phyloP scores from a whole-genome alignment of 2,888 invertebrate species.

The Standfussiana lucernea region DNA sequence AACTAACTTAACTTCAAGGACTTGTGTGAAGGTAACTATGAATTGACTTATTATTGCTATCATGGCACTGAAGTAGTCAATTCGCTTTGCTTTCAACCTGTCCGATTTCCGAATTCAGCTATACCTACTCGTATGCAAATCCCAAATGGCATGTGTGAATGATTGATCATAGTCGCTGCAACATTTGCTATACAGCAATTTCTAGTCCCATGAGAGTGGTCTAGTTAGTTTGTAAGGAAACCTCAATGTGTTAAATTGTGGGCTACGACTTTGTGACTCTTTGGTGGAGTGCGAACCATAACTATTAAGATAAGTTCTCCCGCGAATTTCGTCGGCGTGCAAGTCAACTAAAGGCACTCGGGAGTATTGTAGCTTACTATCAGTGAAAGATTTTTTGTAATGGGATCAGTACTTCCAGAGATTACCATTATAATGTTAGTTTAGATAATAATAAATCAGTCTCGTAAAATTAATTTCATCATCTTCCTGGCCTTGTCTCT shows the following conservation, averaged over 20 bases:
- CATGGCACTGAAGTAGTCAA: not conserved
- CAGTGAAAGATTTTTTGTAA: not conserved
- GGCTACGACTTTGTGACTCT: not conserved
- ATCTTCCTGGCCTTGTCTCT: not conserved
- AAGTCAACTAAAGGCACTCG: no score
- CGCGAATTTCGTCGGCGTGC: no score
- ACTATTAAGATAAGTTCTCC: no score
- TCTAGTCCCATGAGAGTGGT: not conserved
- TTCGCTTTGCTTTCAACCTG: not conserved
- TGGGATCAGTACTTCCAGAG: not conserved
- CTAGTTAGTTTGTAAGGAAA: constrained; percentile 8
- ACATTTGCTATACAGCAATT: constrained; percentile 8
- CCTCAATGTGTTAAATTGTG: not conserved
- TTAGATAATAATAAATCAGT: not conserved
- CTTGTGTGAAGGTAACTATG: not conserved
- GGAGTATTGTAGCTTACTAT: no score
- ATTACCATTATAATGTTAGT: not conserved
- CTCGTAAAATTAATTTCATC: not conserved
- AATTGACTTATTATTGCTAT: not conserved
- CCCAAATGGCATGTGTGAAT: constrained; percentile 27
- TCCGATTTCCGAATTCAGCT: constrained; percentile 27
- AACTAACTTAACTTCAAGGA: not conserved
- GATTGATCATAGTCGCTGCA: constrained; percentile 34
- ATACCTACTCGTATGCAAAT: constrained; percentile 9
- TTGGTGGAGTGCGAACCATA: no score